Conservation (phyloP, 2,113 vertebrate species). For the Motacilla tschutschensis region DNA sequence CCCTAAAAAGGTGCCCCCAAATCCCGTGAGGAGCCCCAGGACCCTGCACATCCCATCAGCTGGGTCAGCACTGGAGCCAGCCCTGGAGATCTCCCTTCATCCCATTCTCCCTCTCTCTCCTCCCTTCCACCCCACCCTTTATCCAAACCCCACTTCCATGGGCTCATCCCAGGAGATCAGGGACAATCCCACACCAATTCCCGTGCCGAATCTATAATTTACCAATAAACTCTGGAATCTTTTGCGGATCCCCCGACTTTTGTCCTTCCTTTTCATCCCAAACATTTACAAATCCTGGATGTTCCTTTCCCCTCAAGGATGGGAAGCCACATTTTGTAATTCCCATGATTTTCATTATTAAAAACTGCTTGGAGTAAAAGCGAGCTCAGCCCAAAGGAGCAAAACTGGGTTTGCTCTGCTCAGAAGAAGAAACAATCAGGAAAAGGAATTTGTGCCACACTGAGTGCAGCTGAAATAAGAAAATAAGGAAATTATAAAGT, state of each 20-base stretch:
- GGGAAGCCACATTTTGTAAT: not conserved
- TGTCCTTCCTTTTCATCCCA: not conserved
- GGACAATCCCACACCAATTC: no score
- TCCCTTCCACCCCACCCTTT: not conserved
- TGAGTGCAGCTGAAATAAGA: not conserved
- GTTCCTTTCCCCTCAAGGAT: not conserved
- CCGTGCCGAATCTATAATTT: rapidly evolving
- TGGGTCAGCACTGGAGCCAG: not conserved
- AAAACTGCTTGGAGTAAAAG: not conserved
- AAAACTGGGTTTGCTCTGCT: not conserved
- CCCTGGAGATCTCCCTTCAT: no score
- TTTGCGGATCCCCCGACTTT: no score
- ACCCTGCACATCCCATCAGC: not conserved
- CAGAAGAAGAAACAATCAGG: not conserved
- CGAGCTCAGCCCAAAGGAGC: not conserved
- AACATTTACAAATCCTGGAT: not conserved
- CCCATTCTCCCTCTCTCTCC: no score
- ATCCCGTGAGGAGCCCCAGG: rapidly evolving
- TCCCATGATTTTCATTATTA: not conserved
- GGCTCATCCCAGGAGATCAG: not conserved
- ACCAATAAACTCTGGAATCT: no score
- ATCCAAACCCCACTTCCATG: not conserved
- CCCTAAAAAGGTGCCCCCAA: not conserved
- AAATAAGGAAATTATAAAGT: not conserved
- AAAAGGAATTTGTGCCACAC: not conserved